Evolutionary conservation across 1,140 invertebrate genomes (phyloP).

Genomic region (Saccostrea glomerata): DNA sequence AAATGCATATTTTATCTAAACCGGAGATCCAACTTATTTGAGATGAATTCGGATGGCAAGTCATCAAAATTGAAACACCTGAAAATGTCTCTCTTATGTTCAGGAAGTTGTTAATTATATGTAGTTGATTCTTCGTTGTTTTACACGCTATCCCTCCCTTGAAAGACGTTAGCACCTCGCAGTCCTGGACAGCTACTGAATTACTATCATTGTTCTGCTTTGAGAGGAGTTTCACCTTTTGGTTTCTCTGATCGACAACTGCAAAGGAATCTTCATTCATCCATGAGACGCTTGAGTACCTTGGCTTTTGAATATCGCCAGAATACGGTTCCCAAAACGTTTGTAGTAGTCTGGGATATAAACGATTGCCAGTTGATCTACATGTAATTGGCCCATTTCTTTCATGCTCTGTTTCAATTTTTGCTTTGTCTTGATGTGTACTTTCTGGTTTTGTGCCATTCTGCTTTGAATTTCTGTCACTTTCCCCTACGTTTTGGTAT

Average conservation of each 20-base stretch:
- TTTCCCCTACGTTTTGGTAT: background rate
- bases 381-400: no score
- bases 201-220: background rate
- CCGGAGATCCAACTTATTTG: background rate
- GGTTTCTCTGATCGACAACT: background rate
- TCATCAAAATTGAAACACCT: background rate
- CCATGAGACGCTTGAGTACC: background rate
- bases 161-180: background rate
- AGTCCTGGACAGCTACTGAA: background rate
- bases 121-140: background rate
- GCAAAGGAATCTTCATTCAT: background rate
- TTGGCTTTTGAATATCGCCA: background rate
- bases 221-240: background rate
- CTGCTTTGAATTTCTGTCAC: background rate
- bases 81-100: background rate
- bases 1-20: background rate
- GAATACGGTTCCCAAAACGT: background rate
- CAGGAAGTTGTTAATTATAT: background rate
- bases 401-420: background rate
- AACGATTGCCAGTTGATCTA: background rate
- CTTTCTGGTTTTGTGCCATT: background rate
- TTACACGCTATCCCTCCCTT: background rate
- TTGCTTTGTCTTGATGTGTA: background rate
- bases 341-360: background rate
- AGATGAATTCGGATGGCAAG: background rate